Percentiles rank a stretch among this genome's conserved stretches.
Conservation (phyloP, 2,888 invertebrate genomes). For the Diabrotica balteata region DNA sequence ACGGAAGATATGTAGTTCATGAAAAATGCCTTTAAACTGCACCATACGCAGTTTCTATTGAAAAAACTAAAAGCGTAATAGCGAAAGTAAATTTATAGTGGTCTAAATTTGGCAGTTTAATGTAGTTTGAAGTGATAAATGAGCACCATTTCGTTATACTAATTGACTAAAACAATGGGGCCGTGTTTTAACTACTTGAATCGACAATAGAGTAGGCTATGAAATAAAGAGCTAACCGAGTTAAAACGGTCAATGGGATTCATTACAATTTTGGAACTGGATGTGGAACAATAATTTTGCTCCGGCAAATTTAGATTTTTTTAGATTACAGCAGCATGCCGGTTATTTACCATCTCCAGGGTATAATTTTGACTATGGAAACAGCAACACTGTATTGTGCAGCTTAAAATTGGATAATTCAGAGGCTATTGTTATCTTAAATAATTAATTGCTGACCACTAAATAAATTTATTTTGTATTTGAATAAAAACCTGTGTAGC, state of each 20-base stretch:
- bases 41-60: slow-evolving; percentile 1
- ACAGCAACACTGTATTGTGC: no score
- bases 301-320: no score
- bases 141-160: slow-evolving; percentile 18
- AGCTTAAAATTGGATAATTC: no score
- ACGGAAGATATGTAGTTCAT: no score
- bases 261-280: slow-evolving; percentile 15
- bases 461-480: no score
- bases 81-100: slow-evolving; percentile 7
- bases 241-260: slow-evolving; percentile 16
- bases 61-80: slow-evolving; percentile 7
- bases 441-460: no score
- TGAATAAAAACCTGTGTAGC: no score
- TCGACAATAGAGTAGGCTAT: slow-evolving; percentile 22
- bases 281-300: background rate
- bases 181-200: slow-evolving; percentile 24
- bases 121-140: slow-evolving; percentile 18
- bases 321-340: no score
- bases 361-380: no score
- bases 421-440: no score
- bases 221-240: slow-evolving; percentile 13
- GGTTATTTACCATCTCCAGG: no score
- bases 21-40: no score
- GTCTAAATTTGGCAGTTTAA: slow-evolving; percentile 9
- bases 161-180: slow-evolving; percentile 23